Conservation (phyloP, 2,888 invertebrate species). For the Muscina levida region DNA sequence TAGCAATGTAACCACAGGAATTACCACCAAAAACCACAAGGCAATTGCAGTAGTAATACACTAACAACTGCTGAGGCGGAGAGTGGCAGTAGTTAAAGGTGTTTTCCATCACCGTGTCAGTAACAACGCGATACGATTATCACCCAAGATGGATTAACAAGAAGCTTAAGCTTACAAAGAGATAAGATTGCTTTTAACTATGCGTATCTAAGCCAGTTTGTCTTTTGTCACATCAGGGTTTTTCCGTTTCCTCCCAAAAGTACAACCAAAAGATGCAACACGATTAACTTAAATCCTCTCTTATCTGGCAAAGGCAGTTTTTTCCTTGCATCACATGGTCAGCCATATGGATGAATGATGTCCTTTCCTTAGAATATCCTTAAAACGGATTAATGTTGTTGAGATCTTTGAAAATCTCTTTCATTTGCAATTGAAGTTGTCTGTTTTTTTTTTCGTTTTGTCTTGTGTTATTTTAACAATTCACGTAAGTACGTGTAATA, state of each 20-base stretch:
- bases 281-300: not conserved
- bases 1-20: slow-evolving; percentile 41
- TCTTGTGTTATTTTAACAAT: slow-evolving; percentile 33
- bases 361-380: not conserved
- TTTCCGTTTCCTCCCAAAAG: slow-evolving; percentile 39
- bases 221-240: slow-evolving; percentile 51
- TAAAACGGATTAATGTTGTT: slow-evolving; percentile 30
- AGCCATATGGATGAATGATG: slow-evolving; percentile 6
- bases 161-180: not conserved
- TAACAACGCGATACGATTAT: slow-evolving; percentile 20
- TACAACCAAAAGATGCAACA: not conserved
- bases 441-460: too few relatives aligned
- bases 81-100: not conserved
- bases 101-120: not conserved
- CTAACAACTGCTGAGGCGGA: not conserved
- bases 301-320: not conserved
- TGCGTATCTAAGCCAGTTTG: slow-evolving; percentile 40
- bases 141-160: slow-evolving; percentile 4
- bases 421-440: not conserved
- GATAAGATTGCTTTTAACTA: slow-evolving; percentile 42
- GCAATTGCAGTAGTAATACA: slow-evolving; percentile 38
- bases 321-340: slow-evolving; percentile 23
- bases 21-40: slow-evolving; percentile 32
- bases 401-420: not conserved
- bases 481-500: slow-evolving; percentile 40